Base-by-base conservation (phyloP, 1,140 invertebrate species). In the Drosophila lini region DNA sequence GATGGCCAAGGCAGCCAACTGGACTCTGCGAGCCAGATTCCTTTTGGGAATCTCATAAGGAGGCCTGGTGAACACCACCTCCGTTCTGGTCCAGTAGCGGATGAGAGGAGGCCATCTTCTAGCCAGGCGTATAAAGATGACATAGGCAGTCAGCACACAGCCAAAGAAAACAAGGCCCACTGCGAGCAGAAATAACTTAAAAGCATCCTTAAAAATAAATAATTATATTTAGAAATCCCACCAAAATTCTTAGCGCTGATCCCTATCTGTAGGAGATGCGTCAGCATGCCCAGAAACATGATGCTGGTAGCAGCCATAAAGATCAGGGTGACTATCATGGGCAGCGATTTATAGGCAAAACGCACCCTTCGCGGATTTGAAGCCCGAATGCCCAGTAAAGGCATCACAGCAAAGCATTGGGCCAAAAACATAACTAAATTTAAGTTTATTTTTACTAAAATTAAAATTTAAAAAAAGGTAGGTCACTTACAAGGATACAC, bases 211-310 rank as follows among this genome's bases (percentile, higher is more conserved):
- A 11, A 16, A 25, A 25, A 25, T 28, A 3, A 9, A 11, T 40
- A 47, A 28, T 7, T 38, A 11, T 2, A 9, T n/a, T 13, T 19
- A 15, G 0, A 22, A 10, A 5, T 58, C 81, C 64, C 15, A 92
- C 91, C 89, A 36, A 90, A 80, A 62, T 92, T 92, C 55, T 92
- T 92, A 3, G 91, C 79, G 38, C 80, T 82, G 4, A 92, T 65
- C 11, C 89, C 89, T 69, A 91, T 75, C 25, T 56, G 56, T 1
- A 81, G 6, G 36, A 92, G 65, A 31, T 76, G 74, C 40, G 58
- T 82, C 0, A 92, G 8, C 64, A 74, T 88, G 11, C 71, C 36
- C 10, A 81, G 6, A 8, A 67, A 59, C 13, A 92, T 22, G 11
- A 74, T 59, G 5, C 62, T 63, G 10, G 57, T 85, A n/a, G 60